Evolutionary conservation across 2,113 vertebrate species (phyloP).

Genomic region (Neopipo cinnamomea): DNA sequence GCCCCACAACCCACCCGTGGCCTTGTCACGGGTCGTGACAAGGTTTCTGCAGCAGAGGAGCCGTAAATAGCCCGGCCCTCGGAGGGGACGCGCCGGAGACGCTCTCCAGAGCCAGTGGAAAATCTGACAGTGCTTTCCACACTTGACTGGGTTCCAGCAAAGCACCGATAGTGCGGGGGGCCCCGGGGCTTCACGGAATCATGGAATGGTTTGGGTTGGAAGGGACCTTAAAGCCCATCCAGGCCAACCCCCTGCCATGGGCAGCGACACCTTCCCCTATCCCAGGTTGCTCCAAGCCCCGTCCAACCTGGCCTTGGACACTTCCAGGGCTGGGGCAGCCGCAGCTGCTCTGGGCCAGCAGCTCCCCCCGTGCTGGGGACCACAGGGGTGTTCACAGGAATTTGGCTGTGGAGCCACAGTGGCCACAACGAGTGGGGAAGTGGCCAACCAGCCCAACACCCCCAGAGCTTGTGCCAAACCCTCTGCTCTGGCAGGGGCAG

Average conservation of each 20-base stretch:
- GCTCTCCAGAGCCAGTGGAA: slow-evolving; percentile 68
- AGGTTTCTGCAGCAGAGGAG: neutral
- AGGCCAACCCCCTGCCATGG: neutral
- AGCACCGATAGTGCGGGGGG: neutral
- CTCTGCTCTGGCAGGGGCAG: neutral
- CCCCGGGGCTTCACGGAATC: neutral
- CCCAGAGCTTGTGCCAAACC: neutral
- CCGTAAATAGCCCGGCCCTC: slow-evolving; percentile 19
- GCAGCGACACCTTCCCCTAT: neutral
- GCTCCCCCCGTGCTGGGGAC: neutral
- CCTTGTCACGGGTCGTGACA: neutral
- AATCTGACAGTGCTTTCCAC: slow-evolving; percentile 62
- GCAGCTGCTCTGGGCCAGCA: neutral
- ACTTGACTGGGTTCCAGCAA: slow-evolving; percentile 53
- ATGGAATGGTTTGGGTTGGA: neutral
- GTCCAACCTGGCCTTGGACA: neutral
- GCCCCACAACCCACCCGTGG: neutral
- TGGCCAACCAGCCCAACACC: neutral
- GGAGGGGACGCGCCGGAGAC: neutral
- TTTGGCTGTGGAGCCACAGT: neutral
- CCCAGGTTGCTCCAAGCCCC: neutral
- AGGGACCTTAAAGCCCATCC: neutral
- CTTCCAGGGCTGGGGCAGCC: neutral
- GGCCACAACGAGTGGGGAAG: neutral
- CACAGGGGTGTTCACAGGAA: neutral